A percentile compares a stretch with the other conserved stretches of the same genome.
Evolutionary conservation across 1,140 invertebrate genomes (phyloP).

Genomic region (Drosophila ficusphila): DNA sequence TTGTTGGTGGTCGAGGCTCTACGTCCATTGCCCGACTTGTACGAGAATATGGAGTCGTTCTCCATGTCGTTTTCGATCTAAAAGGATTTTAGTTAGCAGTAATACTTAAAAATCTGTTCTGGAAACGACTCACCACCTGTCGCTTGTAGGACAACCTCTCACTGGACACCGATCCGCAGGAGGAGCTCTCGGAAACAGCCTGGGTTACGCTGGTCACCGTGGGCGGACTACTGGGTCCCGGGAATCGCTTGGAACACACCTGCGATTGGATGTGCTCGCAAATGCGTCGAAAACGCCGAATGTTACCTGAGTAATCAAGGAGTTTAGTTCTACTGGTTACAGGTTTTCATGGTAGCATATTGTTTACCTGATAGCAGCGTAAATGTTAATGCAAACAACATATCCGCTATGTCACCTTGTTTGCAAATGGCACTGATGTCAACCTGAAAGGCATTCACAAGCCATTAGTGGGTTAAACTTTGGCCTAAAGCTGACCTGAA

Average conservation of each 20-base stretch:
- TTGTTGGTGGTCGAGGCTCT: slow-evolving; percentile 86
- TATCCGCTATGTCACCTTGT: slow-evolving; percentile 90
- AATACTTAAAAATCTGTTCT: neutral
- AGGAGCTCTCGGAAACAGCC: slow-evolving; percentile 89
- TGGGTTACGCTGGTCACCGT: slow-evolving; percentile 87
- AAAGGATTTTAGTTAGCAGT: slow-evolving; percentile 13
- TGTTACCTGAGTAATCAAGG: slow-evolving; percentile 88
- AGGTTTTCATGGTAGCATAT: neutral
- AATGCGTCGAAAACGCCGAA: slow-evolving; percentile 96
- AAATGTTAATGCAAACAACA: slow-evolving; percentile 97
- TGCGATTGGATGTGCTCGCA: slow-evolving; percentile 98
- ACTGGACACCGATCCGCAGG: slow-evolving; percentile 92
- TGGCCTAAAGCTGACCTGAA: neutral
- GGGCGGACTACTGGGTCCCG: slow-evolving; percentile 87
- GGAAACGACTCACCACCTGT: slow-evolving; percentile 80
- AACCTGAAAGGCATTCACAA: slow-evolving; percentile 83
- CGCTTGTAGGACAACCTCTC: slow-evolving; percentile 86
- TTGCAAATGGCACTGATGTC: slow-evolving; percentile 90
- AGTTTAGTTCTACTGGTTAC: neutral
- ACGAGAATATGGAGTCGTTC: slow-evolving; percentile 87
- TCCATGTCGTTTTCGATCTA: slow-evolving; percentile 87
- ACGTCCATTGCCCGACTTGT: slow-evolving; percentile 86
- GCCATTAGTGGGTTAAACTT: slow-evolving; percentile 1
- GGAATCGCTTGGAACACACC: slow-evolving; percentile 87
- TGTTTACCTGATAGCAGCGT: slow-evolving; percentile 95